These are phyloP conservation scores for Spinus olivaceus DNA, from an alignment of 2,797 vertebrate genomes.

Conservation along the genomic window DNA sequence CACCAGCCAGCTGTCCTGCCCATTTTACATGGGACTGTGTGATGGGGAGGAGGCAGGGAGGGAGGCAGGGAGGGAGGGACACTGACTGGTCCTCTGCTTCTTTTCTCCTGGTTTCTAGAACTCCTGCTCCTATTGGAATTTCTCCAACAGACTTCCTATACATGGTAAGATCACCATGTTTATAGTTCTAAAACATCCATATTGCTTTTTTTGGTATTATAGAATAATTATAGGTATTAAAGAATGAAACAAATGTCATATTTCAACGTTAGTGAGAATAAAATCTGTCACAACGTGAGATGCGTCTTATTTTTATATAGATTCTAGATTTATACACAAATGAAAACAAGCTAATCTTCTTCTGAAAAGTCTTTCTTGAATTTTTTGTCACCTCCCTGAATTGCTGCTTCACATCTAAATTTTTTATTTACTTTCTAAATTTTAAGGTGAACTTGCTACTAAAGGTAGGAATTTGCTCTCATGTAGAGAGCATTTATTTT, in stretches of 20 bases:
- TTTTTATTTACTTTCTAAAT: not conserved
- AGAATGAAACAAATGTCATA: not conserved
- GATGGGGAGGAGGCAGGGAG: too few relatives aligned
- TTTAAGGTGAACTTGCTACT: not conserved
- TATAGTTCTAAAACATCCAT: not conserved
- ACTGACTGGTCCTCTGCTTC: not conserved
- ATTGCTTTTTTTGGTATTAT: not conserved
- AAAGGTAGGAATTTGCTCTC: not conserved
- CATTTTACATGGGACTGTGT: rapidly evolving
- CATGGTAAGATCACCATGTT: not conserved
- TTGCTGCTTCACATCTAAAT: not conserved
- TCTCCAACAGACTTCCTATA: not conserved
- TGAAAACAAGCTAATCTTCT: not conserved
- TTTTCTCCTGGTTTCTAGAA: not conserved
- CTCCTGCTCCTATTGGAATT: not conserved
- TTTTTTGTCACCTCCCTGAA: not conserved
- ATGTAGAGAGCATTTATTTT: not conserved
- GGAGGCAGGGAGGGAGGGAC: not conserved
- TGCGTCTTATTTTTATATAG: not conserved
- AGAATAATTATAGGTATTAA: not conserved
- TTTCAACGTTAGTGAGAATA: not conserved
- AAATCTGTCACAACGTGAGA: not conserved
- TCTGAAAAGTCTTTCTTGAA: not conserved
- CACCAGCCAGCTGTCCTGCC: not conserved
- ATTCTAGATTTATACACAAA: not conserved